Evolutionary conservation across 2,888 invertebrate species (phyloP), one percentile per base, ranked within the genome.

Genomic region (Uloborus plumipes): DNA sequence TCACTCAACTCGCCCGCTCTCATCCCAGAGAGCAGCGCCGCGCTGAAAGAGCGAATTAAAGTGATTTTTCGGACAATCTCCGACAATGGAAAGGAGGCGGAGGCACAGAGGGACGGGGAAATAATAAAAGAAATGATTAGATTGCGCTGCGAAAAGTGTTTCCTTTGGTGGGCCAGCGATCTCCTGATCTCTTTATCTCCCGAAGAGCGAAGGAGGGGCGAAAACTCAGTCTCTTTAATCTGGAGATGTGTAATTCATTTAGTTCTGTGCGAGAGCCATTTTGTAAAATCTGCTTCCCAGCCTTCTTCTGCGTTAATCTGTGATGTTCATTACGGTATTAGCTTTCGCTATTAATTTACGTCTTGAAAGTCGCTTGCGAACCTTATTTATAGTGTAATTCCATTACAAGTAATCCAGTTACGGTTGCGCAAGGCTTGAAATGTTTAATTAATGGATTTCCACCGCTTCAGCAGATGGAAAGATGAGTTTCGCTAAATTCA

Each of bases 41-140:
- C 64, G 18, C 74, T 64, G 74, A 81, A 81, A 81, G 73, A 81
- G 80, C 74, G 80, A 81, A 81, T 81, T 81, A 81, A 81, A 81
- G 80, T 81, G 80, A 81, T 81, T 81, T 81, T 81, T 81, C 80
- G 80, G 80, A 81, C 80, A 70, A 74, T 80, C 80, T 74, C 69
- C 62, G 70, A 39, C 64, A 62, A 22, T 61, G n/a, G 50, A 75
- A 26, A 22, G 62, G 71, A 47, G 65, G 72, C 39, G 61, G 50
- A 18, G 39, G 9, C 39, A 39, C 39, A 11, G 6, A 11, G 39
- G 11, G 16, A 15, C 61, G 53, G 66, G 62, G 55, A 73, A 80
- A 81, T 74, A 81, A 64, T 70, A 74, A 64, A 69, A 74, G 70
- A 70, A 81, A 74, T 81, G 47, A 81, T 81, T 81, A 81, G 80